Conservation (phyloP, 2,888 invertebrate genomes). For the Apodemia mormo region DNA sequence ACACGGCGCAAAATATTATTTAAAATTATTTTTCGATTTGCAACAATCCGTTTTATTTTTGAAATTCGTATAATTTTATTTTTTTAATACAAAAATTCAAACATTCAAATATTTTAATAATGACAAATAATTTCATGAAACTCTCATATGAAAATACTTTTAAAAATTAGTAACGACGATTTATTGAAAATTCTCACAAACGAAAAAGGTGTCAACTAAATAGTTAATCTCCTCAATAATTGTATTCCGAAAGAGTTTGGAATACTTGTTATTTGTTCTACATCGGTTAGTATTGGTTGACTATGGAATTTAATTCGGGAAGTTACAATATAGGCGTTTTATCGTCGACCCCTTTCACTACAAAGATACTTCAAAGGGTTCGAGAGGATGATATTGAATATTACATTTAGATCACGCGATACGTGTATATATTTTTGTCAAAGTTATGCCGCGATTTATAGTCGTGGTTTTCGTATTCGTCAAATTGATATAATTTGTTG, state of each 20-base stretch:
- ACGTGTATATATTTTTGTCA: conserved; percentile 24
- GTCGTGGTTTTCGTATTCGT: conserved; percentile 15
- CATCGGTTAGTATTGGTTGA: conserved; percentile 43
- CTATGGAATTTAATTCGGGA: conserved; percentile 63
- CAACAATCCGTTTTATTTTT: no score
- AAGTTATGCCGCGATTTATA: conserved; percentile 14
- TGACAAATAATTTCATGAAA: no score
- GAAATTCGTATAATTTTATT: no score
- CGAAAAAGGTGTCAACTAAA: neutral
- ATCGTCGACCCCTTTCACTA: conserved; percentile 56
- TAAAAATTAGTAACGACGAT: neutral
- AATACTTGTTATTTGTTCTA: conserved; percentile 31
- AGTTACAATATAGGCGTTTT: conserved; percentile 56
- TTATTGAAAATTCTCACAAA: conserved; percentile 6
- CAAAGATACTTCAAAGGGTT: conserved; percentile 58
- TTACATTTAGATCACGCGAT: conserved; percentile 46
- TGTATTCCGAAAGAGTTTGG: conserved; percentile 16
- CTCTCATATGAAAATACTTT: no score
- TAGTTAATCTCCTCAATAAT: conserved; percentile 15
- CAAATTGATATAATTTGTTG: neutral
- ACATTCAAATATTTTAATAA: no score
- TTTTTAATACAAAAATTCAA: no score
- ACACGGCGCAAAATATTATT: no score
- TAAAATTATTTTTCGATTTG: no score
- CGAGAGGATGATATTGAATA: conserved; percentile 57